phyloP scores from a whole-genome alignment of 2,888 invertebrate species.

The Acleris laterana region DNA sequence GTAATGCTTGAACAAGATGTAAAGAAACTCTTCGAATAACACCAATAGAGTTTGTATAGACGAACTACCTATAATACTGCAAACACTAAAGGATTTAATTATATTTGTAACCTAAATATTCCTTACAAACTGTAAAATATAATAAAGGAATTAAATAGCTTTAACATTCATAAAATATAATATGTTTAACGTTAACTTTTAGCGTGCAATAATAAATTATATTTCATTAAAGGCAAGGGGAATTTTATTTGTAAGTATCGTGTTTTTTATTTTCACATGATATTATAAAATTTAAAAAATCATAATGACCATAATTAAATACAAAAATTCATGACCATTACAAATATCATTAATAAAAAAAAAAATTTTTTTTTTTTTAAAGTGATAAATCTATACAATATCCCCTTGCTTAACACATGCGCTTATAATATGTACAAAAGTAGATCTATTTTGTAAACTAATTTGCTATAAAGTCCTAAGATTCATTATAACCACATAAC shows the following conservation, averaged over 20 bases:
- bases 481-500: slow-evolving; percentile 39
- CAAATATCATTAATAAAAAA: too few relatives aligned
- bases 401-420: slow-evolving; percentile 57
- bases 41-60: slow-evolving; percentile 54
- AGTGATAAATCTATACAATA: slow-evolving; percentile 1
- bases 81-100: slow-evolving; percentile 82
- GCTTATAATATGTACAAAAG: slow-evolving; percentile 70
- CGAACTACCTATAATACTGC: slow-evolving; percentile 64
- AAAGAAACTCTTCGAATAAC: slow-evolving; percentile 13
- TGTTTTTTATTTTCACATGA: neutral
- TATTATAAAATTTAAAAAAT: too few relatives aligned
- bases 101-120: slow-evolving; percentile 55
- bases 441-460: slow-evolving; percentile 49
- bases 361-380: too few relatives aligned
- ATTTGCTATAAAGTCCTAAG: slow-evolving; percentile 53
- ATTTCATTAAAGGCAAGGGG: slow-evolving; percentile 30
- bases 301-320: neutral
- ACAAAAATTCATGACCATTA: too few relatives aligned
- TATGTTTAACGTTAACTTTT: slow-evolving; percentile 44
- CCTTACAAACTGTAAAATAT: slow-evolving; percentile 55
- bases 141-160: slow-evolving; percentile 63
- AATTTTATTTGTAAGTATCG: neutral
- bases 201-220: slow-evolving; percentile 38
- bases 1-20: neutral
- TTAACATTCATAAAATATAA: slow-evolving; percentile 49